Percentiles rank a stretch among this genome's conserved stretches.
These are phyloP conservation scores for Microctenopoma steveboyesi DNA, from an alignment of 2,797 vertebrate genomes.

Conservation along the genomic window DNA sequence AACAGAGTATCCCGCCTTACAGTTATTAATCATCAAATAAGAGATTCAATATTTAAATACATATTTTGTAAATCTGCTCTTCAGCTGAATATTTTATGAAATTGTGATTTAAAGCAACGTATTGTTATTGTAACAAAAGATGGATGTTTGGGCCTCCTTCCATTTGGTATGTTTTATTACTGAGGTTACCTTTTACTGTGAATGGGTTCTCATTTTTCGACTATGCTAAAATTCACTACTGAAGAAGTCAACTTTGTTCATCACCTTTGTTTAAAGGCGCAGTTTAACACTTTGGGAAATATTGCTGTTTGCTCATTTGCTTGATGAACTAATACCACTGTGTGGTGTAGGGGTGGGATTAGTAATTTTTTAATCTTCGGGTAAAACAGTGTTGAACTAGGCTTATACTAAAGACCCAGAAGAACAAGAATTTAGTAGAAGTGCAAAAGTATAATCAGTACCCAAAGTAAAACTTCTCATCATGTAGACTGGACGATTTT, in stretches of 20 bases:
- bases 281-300: slow-evolving; percentile 35
- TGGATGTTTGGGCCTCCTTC: slow-evolving; percentile 55
- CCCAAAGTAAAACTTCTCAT: background rate
- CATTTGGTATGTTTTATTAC: slow-evolving; percentile 63
- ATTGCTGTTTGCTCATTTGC: background rate
- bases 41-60: slow-evolving; percentile 67
- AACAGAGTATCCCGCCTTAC: slow-evolving; percentile 50
- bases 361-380: background rate
- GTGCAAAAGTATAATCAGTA: background rate
- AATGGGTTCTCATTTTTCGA: slow-evolving; percentile 60
- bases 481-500: background rate
- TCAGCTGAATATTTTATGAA: slow-evolving; percentile 67
- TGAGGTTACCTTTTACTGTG: slow-evolving; percentile 63
- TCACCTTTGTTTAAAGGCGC: slow-evolving; percentile 13
- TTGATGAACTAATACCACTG: background rate
- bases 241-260: slow-evolving; percentile 12
- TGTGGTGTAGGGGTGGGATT: background rate
- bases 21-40: slow-evolving; percentile 39
- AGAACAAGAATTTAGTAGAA: background rate
- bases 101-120: slow-evolving; percentile 58
- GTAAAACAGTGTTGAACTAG: background rate
- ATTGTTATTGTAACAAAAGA: slow-evolving; percentile 64
- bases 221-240: slow-evolving; percentile 55
- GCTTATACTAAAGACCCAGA: too few species aligned
- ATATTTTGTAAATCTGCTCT: slow-evolving; percentile 72